Conservation (phyloP, 2,888 invertebrate genomes). For the Agrochola litura region DNA sequence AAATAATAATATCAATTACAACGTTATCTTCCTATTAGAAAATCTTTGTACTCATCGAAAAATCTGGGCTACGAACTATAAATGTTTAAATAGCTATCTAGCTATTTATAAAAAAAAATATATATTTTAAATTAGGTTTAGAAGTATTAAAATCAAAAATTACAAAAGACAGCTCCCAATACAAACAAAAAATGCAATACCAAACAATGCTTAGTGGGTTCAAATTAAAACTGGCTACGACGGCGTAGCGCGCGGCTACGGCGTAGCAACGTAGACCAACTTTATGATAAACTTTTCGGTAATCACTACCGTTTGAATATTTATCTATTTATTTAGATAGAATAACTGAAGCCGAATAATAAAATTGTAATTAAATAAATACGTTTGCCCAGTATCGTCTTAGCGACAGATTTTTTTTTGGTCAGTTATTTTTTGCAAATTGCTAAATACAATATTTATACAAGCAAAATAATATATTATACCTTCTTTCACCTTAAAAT, state of each 20-base stretch:
- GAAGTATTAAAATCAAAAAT: not conserved
- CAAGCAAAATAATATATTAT: not conserved
- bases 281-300: not conserved
- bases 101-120: too few relatives aligned
- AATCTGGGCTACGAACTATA: too few relatives aligned
- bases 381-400: not conserved
- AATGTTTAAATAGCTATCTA: too few relatives aligned
- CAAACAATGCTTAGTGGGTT: too few relatives aligned
- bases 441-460: not conserved
- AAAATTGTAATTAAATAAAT: not conserved
- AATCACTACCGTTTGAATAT: not conserved
- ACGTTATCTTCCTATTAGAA: too few relatives aligned
- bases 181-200: too few relatives aligned
- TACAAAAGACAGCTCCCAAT: not conserved
- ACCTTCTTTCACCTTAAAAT: not conserved
- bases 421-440: not conserved
- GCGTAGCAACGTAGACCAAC: slow-evolving; percentile 1
- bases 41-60: too few relatives aligned
- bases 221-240: not conserved
- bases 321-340: not conserved
- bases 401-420: too few relatives aligned
- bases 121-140: too few relatives aligned
- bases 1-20: too few relatives aligned
- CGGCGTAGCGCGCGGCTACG: slow-evolving; percentile 11
- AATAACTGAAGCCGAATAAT: not conserved